phyloP scores from a whole-genome alignment of 35 echinoderm and acorn worm species.

The Lytechinus pictus region DNA sequence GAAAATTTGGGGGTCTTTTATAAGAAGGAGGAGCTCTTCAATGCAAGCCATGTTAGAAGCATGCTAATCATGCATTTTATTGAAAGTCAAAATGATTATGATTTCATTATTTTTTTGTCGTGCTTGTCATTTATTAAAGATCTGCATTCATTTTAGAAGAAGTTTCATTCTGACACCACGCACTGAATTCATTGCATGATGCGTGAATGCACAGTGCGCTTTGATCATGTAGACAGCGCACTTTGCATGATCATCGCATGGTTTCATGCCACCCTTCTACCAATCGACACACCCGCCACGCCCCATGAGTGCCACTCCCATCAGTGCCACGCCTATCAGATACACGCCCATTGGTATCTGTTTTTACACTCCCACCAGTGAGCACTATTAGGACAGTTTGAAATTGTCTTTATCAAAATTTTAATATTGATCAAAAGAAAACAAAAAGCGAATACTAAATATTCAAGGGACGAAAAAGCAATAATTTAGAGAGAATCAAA shows the following conservation, averaged over 20 bases:
- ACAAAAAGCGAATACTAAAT: background rate
- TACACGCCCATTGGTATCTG: background rate
- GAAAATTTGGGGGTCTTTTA: background rate
- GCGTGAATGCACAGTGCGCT: constrained; percentile 26
- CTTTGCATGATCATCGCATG: constrained; percentile 31
- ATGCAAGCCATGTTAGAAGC: background rate
- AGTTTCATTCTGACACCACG: background rate
- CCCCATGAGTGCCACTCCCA: background rate
- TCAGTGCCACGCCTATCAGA: background rate
- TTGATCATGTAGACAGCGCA: constrained; percentile 27
- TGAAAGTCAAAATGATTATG: background rate
- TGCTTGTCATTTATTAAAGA: constrained; percentile 1
- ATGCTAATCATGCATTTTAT: background rate
- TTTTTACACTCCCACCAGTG: background rate
- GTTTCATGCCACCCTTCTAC: background rate
- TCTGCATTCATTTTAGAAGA: background rate
- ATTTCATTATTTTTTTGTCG: background rate
- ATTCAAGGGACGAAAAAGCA: background rate
- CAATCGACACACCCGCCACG: background rate
- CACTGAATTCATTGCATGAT: constrained; percentile 44
- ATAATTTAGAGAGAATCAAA: background rate
- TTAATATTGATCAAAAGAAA: background rate
- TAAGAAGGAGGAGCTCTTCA: background rate
- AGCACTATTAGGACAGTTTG: background rate
- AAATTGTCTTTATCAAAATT: background rate